A percentile compares a stretch with the other conserved stretches of the same genome.
Conservation (phyloP, 2,113 vertebrate genomes). For the Lepus americanus region DNA sequence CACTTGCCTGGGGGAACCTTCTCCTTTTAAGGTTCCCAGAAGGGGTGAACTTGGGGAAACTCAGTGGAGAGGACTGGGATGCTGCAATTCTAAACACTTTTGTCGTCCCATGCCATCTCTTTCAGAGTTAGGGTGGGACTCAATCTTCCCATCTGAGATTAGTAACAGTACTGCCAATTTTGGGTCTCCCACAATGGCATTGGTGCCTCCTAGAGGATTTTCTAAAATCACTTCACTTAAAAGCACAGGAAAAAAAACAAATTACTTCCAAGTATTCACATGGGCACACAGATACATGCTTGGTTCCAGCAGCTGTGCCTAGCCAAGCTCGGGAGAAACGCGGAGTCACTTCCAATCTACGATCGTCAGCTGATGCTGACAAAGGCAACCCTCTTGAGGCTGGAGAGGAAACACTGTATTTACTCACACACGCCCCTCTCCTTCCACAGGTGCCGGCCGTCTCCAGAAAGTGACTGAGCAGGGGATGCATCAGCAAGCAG, state of each 20-base stretch:
- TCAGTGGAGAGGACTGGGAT: background rate
- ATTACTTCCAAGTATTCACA: conserved; percentile 52
- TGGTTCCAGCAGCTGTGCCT: conserved; percentile 2
- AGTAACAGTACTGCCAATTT: background rate
- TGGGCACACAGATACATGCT: background rate
- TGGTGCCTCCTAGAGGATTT: background rate
- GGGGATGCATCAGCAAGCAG: no score
- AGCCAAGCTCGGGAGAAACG: background rate
- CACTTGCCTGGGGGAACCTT: no score
- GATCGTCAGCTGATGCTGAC: conserved; percentile 52
- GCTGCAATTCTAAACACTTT: background rate
- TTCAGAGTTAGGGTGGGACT: background rate
- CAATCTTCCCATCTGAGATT: background rate
- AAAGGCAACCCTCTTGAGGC: background rate
- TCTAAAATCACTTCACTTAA: conserved; percentile 34
- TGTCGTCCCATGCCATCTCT: background rate
- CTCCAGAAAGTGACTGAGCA: background rate
- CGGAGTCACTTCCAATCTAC: conserved; percentile 7
- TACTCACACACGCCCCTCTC: conserved; percentile 15
- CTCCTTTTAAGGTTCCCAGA: background rate
- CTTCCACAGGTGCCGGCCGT: background rate
- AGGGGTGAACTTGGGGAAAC: background rate
- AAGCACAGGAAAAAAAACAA: background rate
- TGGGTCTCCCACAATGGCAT: background rate
- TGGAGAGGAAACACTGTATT: conserved; percentile 24